Percentiles rank a stretch among this genome's conserved stretches.
Evolutionary conservation across 2,888 invertebrate species (phyloP).

Genomic region (Atherix ibis): DNA sequence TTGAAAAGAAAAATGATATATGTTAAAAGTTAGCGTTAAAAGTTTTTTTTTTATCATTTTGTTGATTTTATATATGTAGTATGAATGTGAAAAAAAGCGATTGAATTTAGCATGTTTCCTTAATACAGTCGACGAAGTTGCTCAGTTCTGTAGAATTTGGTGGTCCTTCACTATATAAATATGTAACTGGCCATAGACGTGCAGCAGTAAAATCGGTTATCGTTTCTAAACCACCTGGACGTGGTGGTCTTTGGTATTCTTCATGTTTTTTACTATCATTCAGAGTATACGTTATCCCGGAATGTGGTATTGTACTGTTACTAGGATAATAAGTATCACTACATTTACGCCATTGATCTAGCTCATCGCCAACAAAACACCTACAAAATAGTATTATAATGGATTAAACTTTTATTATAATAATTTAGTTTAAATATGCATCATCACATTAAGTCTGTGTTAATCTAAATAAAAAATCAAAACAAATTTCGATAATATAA

Average conservation of each 20-base stretch:
- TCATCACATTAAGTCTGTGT: too few species aligned
- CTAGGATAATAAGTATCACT: slow-evolving; percentile 64
- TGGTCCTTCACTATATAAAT: slow-evolving; percentile 63
- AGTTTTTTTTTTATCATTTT: too few species aligned
- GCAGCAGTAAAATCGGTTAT: slow-evolving; percentile 33
- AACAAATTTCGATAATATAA: too few species aligned
- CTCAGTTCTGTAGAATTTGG: slow-evolving; percentile 48
- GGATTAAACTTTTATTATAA: background rate
- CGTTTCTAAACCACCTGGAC: slow-evolving; percentile 28
- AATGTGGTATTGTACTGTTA: slow-evolving; percentile 18
- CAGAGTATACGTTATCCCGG: slow-evolving; percentile 12
- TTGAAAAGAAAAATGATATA: too few species aligned
- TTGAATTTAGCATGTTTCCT: slow-evolving; percentile 26
- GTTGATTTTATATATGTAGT: too few species aligned
- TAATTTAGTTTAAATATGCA: too few species aligned
- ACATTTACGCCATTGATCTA: slow-evolving; percentile 76
- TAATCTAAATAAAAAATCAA: too few species aligned
- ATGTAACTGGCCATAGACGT: slow-evolving; percentile 61
- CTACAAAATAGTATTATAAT: slow-evolving; percentile 30
- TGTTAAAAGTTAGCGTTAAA: too few species aligned
- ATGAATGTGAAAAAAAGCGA: too few species aligned
- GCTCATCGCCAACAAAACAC: slow-evolving; percentile 68
- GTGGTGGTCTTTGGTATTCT: slow-evolving; percentile 28
- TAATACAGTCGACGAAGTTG: slow-evolving; percentile 33
- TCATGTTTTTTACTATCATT: slow-evolving; percentile 16